phyloP scores from a whole-genome alignment of 2,797 vertebrate species.

The Nasua narica region DNA sequence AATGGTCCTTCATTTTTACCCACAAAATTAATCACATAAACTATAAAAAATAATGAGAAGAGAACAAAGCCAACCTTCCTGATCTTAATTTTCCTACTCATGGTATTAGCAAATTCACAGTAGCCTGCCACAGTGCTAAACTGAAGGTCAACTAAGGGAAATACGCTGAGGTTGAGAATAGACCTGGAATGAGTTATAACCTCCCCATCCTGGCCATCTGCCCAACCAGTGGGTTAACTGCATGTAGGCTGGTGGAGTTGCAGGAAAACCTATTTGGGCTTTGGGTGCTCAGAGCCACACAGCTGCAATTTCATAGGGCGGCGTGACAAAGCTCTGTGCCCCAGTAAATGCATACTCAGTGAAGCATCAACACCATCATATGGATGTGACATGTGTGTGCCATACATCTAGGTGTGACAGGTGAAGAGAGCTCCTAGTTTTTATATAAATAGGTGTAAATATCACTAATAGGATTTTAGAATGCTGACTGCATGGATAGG shows the following conservation, averaged over 20 bases:
- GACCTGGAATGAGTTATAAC: not conserved
- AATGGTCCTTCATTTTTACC: not conserved
- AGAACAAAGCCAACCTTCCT: not conserved
- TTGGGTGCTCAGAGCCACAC: not conserved
- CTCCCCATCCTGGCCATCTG: not conserved
- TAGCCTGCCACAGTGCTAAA: not conserved
- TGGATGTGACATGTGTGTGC: not conserved
- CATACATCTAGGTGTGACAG: not conserved
- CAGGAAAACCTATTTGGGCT: not conserved
- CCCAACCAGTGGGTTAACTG: not conserved
- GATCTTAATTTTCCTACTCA: not conserved
- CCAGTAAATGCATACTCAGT: rapidly evolving
- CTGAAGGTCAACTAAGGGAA: not conserved
- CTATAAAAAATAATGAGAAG: not conserved
- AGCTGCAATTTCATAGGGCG: not conserved
- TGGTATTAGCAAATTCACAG: not conserved
- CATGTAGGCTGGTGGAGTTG: not conserved
- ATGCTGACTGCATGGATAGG: not conserved
- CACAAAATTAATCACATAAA: not conserved
- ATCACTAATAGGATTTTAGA: not conserved
- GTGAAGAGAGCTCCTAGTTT: not conserved
- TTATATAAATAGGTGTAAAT: not conserved
- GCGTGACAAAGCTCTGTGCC: not conserved
- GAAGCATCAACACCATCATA: not conserved
- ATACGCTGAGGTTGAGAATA: not conserved